Conservation (phyloP, 2,888 invertebrate species). For the Eledona agricola region DNA sequence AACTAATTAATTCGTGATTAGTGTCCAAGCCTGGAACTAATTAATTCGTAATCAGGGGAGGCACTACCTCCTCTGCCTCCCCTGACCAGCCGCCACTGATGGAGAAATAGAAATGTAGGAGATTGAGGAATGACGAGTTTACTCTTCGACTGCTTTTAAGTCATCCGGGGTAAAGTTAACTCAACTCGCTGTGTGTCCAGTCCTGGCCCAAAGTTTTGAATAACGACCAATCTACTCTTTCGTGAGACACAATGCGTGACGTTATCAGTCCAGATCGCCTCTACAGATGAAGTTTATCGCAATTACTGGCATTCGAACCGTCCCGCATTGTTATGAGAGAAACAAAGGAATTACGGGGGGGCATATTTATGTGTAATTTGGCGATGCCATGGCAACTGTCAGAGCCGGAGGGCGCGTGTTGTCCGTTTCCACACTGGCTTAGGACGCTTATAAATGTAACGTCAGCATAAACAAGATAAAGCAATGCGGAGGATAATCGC, state of each 20-base stretch:
- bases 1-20: too few relatives aligned
- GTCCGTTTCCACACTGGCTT: constrained; percentile 47
- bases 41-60: too few relatives aligned
- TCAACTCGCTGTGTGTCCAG: too few relatives aligned
- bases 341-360: constrained; percentile 51
- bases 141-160: too few relatives aligned
- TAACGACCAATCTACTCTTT: too few relatives aligned
- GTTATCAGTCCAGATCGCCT: constrained; percentile 31
- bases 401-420: constrained; percentile 41
- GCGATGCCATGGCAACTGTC: constrained; percentile 46
- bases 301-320: constrained; percentile 37
- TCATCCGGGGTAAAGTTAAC: too few relatives aligned
- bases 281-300: constrained; percentile 35
- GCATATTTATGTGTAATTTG: constrained; percentile 54
- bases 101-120: too few relatives aligned
- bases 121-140: too few relatives aligned
- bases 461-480: constrained; percentile 60
- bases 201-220: too few relatives aligned
- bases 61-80: too few relatives aligned
- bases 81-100: too few relatives aligned
- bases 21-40: too few relatives aligned
- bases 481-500: constrained; percentile 56
- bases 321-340: constrained; percentile 45
- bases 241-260: constrained; percentile 17
- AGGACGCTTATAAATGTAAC: constrained; percentile 38